Conservation (phyloP, 2,797 vertebrate genomes). For the Cephalopachus bancanus region DNA sequence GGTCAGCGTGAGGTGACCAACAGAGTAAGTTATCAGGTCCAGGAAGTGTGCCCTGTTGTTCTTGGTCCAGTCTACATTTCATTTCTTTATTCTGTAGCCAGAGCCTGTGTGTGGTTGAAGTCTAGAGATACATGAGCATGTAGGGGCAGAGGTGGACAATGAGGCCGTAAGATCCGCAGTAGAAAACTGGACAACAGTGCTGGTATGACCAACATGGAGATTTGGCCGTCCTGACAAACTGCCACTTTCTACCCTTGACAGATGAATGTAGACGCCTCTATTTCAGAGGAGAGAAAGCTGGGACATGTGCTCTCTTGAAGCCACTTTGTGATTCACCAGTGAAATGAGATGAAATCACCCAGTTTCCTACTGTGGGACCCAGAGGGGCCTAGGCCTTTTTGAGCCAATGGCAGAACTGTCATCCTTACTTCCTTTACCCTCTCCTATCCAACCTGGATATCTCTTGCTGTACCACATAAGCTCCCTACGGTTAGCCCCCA, state of each 20-base stretch:
- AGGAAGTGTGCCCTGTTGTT: not conserved
- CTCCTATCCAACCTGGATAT: not conserved
- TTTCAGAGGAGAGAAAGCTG: conserved; percentile 45
- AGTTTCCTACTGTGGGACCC: conserved; percentile 7
- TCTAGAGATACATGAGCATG: not conserved
- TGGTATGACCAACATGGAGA: not conserved
- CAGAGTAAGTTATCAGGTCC: not conserved
- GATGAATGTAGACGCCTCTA: not conserved
- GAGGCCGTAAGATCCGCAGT: not conserved
- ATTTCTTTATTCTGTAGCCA: not conserved
- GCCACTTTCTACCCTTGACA: not conserved
- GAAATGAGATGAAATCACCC: conserved; percentile 60
- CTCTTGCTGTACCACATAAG: not conserved
- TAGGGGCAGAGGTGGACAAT: not conserved
- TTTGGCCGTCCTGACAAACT: not conserved
- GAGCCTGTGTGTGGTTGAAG: not conserved
- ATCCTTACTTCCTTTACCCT: not conserved
- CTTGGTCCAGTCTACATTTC: not conserved
- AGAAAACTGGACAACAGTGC: not conserved
- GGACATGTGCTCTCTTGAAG: not conserved
- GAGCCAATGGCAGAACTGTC: conserved; percentile 8
- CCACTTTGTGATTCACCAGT: conserved; percentile 29
- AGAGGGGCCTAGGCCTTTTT: not conserved
- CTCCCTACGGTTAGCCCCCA: not conserved
- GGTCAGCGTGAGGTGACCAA: not conserved